Conservation (phyloP, 2,113 vertebrate genomes). For the Peromyscus leucopus region DNA sequence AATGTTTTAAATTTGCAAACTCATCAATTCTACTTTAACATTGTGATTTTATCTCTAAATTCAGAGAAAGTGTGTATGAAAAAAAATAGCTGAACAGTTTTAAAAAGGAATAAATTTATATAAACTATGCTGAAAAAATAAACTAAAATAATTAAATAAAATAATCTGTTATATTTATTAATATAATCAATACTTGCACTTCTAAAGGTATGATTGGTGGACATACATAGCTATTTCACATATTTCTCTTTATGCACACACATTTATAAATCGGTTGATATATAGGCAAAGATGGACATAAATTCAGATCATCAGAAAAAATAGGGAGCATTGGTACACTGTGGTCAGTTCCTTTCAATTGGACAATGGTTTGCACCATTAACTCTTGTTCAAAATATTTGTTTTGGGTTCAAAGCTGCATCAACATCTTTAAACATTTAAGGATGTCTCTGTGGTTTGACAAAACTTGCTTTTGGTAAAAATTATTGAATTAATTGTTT, state of each 20-base stretch:
- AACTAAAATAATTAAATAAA: neutral
- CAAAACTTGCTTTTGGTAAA: conserved; percentile 4
- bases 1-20: conserved; percentile 1
- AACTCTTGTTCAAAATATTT: neutral
- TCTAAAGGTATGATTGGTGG: neutral
- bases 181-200: neutral
- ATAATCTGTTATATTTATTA: neutral
- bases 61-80: neutral
- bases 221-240: neutral
- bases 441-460: neutral
- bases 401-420: neutral
- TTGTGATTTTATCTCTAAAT: neutral
- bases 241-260: neutral
- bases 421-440: neutral
- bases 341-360: neutral
- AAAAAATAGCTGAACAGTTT: neutral
- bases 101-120: conserved; percentile 1
- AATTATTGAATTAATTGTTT: neutral
- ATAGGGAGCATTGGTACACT: neutral
- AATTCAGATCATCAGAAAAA: neutral
- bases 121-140: neutral
- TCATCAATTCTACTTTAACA: neutral
- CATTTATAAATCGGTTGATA: neutral
- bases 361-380: neutral
- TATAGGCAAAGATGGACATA: neutral